phyloP scores from a whole-genome alignment of 2,113 vertebrate genomes.

The Ascaphus truei region DNA sequence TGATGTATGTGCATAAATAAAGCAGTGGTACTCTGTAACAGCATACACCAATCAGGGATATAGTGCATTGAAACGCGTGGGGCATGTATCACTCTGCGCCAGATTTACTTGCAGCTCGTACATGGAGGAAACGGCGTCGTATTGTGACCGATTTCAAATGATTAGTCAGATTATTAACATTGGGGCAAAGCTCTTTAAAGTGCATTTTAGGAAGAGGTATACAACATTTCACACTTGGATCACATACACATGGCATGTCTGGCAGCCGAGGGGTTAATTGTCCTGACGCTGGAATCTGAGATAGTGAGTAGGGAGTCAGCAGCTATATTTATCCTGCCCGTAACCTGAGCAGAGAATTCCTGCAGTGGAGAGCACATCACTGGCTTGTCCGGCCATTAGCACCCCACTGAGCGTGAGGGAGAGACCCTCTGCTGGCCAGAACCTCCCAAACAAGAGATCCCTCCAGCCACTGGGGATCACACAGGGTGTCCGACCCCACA shows the following conservation, averaged over 20 bases:
- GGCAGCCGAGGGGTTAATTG: slow-evolving; percentile 24
- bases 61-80: too few relatives aligned
- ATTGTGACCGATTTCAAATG: too few relatives aligned
- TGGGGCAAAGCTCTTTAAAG: too few relatives aligned
- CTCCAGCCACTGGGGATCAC: neutral
- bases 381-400: neutral
- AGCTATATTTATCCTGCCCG: slow-evolving; percentile 24
- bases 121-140: too few relatives aligned
- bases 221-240: neutral
- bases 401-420: neutral
- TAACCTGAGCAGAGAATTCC: slow-evolving; percentile 25
- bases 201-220: too few relatives aligned
- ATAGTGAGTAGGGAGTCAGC: slow-evolving; percentile 25
- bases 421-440: neutral
- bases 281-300: slow-evolving; percentile 31
- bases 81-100: too few relatives aligned
- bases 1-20: too few relatives aligned
- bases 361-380: slow-evolving; percentile 4
- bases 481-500: neutral
- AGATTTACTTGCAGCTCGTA: too few relatives aligned
- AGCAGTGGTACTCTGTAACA: too few relatives aligned
- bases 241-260: neutral
- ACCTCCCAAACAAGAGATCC: neutral
- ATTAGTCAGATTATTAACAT: too few relatives aligned
- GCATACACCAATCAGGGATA: too few relatives aligned